Conservation (phyloP, 2,797 vertebrate species). For the Echiichthys vipera region DNA sequence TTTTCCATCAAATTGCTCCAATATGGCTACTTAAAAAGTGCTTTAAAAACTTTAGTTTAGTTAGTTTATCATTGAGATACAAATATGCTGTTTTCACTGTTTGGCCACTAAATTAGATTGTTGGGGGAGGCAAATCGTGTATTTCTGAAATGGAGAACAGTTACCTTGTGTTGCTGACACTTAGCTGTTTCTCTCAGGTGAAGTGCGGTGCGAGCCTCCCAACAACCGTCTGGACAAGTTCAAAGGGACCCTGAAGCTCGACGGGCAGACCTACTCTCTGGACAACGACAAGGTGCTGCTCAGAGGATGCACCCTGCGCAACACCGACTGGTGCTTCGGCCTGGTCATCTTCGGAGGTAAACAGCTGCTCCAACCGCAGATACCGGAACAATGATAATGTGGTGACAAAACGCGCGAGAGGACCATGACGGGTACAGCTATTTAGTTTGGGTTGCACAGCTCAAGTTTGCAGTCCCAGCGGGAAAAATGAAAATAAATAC, state of each 20-base stretch:
- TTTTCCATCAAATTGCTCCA: not conserved
- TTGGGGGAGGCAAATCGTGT: too few species aligned
- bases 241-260: constrained; percentile 85
- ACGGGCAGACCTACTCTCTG: constrained; percentile 83
- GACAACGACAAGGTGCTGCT: constrained; percentile 93
- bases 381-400: not conserved
- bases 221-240: constrained; percentile 95
- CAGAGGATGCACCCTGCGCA: constrained; percentile 92
- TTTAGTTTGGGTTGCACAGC: not conserved
- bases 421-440: too few species aligned
- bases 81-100: not conserved
- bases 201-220: constrained; percentile 91
- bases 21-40: too few species aligned
- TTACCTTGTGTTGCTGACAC: not conserved
- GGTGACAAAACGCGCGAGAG: too few species aligned
- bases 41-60: too few species aligned
- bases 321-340: constrained; percentile 97
- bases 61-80: too few species aligned
- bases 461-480: not conserved
- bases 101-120: too few species aligned
- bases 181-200: constrained; percentile 79
- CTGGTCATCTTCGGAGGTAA: constrained; percentile 94
- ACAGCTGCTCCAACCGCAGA: not conserved
- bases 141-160: too few species aligned
- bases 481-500: accelerated